Evolutionary conservation across 2,888 invertebrate genomes (phyloP), one percentile per base, ranked within the genome.

Genomic region (Pocota personata): DNA sequence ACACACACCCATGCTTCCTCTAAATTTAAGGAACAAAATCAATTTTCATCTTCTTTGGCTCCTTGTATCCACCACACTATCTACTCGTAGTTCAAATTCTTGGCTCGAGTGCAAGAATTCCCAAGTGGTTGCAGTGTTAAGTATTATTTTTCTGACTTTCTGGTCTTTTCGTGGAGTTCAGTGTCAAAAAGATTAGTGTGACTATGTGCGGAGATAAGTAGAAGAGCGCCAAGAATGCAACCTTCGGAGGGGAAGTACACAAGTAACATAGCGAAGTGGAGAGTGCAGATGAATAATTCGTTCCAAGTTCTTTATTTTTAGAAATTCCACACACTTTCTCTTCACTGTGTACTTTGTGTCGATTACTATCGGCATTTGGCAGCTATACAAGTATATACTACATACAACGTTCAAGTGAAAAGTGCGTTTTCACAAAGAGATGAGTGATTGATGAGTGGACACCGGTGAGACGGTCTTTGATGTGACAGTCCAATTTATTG

Each of bases 171-270:
- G 40, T 83, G 55, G 83, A 79, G 84, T 84, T 84, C 84, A 84
- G 84, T 84, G 84, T 84, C 84, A 84, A 75, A 79, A 75, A 79
- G 79, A 84, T 84, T 84, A 84, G 78, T 83, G 78, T 14, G 55
- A 27, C 78, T 62, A 46, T 52, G 76, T 19, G 32, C 43, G 24
- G 19, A 60, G 78, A 69, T 73, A 73, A 67, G 62, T 14, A 48
- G 55, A 77, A 67, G 46, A 67, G 55, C 27, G 30, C 82, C 60
- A 72, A 35, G 46, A 55, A 69, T 69, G 35, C 83, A 83, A 67
- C 78, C 77, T 78, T 60, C 50, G 35, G 2, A 21, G n/a, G 19
- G 27, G 19, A 14, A 30, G 21, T 30, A 62, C 16, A 8, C 24
- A 24, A 24, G 16, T 43, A 14, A 3, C 48, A 37, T 32, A 50